A percentile compares a stretch with the other conserved stretches of the same genome.
Conservation (phyloP, 2,797 vertebrate species). For the Leptoclinus maculatus region DNA sequence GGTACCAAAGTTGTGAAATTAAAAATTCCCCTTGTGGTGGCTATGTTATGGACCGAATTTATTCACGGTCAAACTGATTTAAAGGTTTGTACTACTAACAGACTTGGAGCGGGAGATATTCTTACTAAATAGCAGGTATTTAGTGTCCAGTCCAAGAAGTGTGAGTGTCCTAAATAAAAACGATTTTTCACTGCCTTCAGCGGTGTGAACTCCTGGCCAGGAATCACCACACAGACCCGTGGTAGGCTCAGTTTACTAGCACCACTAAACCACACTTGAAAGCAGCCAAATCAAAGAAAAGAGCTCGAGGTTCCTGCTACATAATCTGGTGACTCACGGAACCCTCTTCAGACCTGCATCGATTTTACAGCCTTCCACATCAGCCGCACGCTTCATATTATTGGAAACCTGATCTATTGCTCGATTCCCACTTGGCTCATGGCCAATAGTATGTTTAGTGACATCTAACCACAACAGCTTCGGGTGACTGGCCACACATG, state of each 20-base stretch:
- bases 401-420: conserved; percentile 66
- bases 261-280: conserved; percentile 54
- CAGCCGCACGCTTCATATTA: conserved; percentile 65
- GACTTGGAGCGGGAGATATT: neutral
- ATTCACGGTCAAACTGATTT: neutral
- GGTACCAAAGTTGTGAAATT: neutral
- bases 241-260: conserved; percentile 43
- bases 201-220: conserved; percentile 17
- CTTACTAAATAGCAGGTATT: conserved; percentile 20
- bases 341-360: conserved; percentile 58
- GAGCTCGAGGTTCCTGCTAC: conserved; percentile 40
- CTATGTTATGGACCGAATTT: neutral
- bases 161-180: conserved; percentile 21
- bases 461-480: conserved; percentile 60
- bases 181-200: conserved; percentile 11
- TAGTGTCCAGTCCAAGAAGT: neutral
- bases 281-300: conserved; percentile 50
- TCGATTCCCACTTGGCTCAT: conserved; percentile 54
- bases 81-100: neutral
- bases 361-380: conserved; percentile 68
- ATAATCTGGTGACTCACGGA: conserved; percentile 59
- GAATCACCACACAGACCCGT: conserved; percentile 32
- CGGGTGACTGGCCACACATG: conserved; percentile 47
- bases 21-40: neutral
- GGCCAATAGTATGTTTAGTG: conserved; percentile 58